Evolutionary conservation across 2,797 vertebrate species (phyloP).

Genomic region (Delichon dasypus): DNA sequence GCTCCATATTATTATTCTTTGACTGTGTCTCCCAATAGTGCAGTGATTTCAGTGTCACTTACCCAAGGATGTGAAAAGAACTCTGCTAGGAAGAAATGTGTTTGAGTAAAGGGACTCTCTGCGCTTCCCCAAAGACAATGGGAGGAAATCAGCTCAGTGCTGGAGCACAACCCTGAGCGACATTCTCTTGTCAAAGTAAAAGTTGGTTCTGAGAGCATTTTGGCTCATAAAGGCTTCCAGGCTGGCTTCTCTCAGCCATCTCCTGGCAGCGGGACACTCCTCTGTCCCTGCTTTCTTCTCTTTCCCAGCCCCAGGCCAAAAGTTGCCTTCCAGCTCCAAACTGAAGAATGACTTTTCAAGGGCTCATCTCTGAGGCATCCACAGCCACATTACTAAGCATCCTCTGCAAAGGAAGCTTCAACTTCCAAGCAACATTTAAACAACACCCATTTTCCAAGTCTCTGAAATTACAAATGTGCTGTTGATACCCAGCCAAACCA

Average conservation of each 20-base stretch:
- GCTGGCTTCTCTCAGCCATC: background rate
- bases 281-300: background rate
- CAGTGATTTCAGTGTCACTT: background rate
- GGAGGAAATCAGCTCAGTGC: background rate
- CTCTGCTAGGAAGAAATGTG: fast-evolving
- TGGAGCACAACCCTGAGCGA: background rate
- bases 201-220: background rate
- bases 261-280: background rate
- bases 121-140: background rate
- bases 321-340: background rate
- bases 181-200: background rate
- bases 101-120: background rate
- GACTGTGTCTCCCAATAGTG: background rate
- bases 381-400: background rate
- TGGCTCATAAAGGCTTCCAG: background rate
- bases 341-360: background rate
- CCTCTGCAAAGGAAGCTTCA: background rate
- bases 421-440: background rate
- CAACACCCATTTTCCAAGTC: background rate
- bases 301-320: background rate
- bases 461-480: background rate
- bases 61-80: background rate
- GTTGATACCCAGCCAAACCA: background rate
- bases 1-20: background rate
- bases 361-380: fast-evolving